Conservation (phyloP, 2,888 invertebrate species). For the Sepiola atlantica region DNA sequence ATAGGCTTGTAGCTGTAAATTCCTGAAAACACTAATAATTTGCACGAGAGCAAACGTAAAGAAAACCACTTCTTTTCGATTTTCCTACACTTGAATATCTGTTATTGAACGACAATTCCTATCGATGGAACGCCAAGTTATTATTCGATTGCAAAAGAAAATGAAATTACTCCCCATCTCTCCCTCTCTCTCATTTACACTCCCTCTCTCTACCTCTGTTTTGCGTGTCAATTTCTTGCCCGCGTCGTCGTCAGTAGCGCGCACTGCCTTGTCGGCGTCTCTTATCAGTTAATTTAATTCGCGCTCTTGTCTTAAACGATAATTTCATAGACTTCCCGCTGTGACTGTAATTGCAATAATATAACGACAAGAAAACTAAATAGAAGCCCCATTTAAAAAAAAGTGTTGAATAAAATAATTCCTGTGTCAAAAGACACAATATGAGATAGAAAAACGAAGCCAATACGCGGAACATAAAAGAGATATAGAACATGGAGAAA, state of each 20-base stretch:
- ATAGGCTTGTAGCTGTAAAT: too few relatives aligned
- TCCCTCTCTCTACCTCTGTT: too few relatives aligned
- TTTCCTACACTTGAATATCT: background rate
- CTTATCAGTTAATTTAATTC: background rate
- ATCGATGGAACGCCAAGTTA: background rate
- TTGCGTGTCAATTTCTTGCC: background rate
- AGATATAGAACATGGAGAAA: too few relatives aligned
- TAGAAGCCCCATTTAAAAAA: too few relatives aligned
- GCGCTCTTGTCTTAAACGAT: background rate
- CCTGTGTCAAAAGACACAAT: too few relatives aligned
- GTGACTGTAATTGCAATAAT: background rate
- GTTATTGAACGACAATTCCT: background rate
- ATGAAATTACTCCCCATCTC: background rate
- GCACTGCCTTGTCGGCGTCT: background rate
- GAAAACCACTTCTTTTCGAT: background rate
- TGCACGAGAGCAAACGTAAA: background rate
- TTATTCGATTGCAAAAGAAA: background rate
- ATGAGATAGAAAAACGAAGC: too few relatives aligned
- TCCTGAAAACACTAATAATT: background rate
- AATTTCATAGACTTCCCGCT: background rate
- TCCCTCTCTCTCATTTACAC: too few relatives aligned
- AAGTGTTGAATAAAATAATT: too few relatives aligned
- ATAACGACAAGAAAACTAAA: background rate
- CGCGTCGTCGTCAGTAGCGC: background rate
- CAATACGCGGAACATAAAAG: too few relatives aligned